A percentile compares a stretch with the other conserved stretches of the same genome.
Conservation (phyloP, 2,113 vertebrate species). For the Phaethornis superciliosus region DNA sequence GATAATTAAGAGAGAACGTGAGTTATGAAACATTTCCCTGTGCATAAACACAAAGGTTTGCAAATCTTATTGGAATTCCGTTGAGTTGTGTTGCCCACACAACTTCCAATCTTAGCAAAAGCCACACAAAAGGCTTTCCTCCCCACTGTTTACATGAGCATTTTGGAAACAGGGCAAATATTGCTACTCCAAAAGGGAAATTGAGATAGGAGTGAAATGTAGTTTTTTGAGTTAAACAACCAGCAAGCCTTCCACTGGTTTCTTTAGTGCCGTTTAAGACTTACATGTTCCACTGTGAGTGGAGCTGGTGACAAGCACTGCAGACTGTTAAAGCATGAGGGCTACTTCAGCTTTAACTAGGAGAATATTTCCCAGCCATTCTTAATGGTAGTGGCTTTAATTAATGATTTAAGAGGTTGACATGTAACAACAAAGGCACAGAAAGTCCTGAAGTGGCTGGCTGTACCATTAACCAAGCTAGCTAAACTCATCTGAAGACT, state of each 20-base stretch:
- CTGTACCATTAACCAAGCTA: neutral
- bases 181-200: neutral
- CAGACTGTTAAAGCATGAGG: neutral
- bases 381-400: neutral
- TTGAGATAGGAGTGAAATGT: neutral
- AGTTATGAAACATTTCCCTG: constrained; percentile 20
- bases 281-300: fast-evolving
- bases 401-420: neutral
- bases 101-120: neutral
- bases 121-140: constrained; percentile 49
- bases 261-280: constrained; percentile 4
- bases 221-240: constrained; percentile 34
- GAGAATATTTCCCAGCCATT: neutral
- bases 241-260: constrained; percentile 39
- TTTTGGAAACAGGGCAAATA: neutral
- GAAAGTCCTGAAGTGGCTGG: neutral
- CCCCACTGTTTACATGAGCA: neutral
- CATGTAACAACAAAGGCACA: neutral
- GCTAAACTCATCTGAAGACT: neutral
- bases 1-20: neutral
- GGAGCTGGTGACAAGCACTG: neutral
- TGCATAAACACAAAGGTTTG: neutral
- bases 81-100: constrained; percentile 23
- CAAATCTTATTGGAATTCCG: constrained; percentile 28
- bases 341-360: neutral